Base-by-base conservation (phyloP, 2,113 vertebrate species). In the Rhinichthys klamathensis region DNA sequence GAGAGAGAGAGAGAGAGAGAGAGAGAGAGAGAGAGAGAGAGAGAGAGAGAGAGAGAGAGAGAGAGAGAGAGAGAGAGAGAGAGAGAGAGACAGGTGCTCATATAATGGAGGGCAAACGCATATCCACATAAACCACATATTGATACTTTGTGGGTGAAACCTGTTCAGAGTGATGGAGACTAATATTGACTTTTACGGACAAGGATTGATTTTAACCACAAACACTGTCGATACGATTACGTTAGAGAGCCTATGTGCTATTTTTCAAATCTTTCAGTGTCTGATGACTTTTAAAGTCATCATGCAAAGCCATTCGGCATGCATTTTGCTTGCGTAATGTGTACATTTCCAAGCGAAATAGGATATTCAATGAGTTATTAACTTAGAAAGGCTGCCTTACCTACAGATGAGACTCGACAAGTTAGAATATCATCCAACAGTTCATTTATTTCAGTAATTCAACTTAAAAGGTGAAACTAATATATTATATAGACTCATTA, bases 151-250 rank as follows among this genome's bases (percentile, higher is more conserved):
- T 65, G 60, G 78, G 10, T 46, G 35, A 63, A 80, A 21, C 18
- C 58, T 46, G 35, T 30, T 18, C 21, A n/a, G n/a, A 65, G 13
- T 80, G 61, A 63, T 67, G 61, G 16, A 67, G n/a, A 67, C 67
- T 67, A 49, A 2, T 11, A 67, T 81, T 49, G 61, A 81, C 16
- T 67, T 67, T 65, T 4, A 81, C 13, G 0, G 38, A 46, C n/a
- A n/a, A 27, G 2, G 61, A 81, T 81, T 27, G 61, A 67, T 81
- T 51, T 32, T 30, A 81, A 81, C 7, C 79, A 32, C 79, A 80
- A 65, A 63, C 12, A 80, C 35, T 32, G 61, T 67, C 16, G 32
- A 81, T 81, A 23, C 5, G 3, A 63, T 65, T 65, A 80, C 16
- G 1, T 30, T 23, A 21, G 4, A 58, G 51, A 35, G 23, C 21